Conservation (phyloP, 2,797 vertebrate species). For the Garrulus glandarius region DNA sequence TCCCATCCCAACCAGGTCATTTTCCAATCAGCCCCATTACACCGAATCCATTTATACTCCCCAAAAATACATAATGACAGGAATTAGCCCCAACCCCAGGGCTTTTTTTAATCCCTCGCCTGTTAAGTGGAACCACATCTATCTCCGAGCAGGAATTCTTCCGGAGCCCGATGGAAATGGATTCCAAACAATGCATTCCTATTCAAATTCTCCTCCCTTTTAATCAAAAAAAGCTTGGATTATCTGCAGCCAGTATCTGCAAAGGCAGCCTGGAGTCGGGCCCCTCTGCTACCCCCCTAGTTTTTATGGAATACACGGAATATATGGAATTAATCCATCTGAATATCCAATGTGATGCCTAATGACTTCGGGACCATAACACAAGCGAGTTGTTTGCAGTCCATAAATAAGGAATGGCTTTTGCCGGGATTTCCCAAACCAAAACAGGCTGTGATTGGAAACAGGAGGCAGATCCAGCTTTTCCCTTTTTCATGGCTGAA, state of each 20-base stretch:
- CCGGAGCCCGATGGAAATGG: conserved; percentile 65
- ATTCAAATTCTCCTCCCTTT: conserved; percentile 74
- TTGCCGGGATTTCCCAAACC: conserved; percentile 37
- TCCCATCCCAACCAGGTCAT: conserved; percentile 57
- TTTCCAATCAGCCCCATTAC: conserved; percentile 70
- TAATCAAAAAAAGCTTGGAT: conserved; percentile 78
- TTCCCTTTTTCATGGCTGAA: background rate
- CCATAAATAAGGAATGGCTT: background rate
- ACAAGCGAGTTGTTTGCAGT: conserved; percentile 38
- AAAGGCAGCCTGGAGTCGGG: conserved; percentile 61
- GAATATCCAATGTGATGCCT: background rate
- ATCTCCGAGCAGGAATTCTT: conserved; percentile 72
- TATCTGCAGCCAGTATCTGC: conserved; percentile 78
- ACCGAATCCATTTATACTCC: conserved; percentile 36
- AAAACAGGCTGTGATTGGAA: conserved; percentile 45
- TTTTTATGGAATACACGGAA: background rate
- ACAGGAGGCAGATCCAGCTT: conserved; percentile 5
- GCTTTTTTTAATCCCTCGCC: conserved; percentile 70
- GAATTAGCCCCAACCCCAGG: conserved; percentile 62
- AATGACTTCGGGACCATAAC: conserved; percentile 59
- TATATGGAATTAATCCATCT: conserved; percentile 51
- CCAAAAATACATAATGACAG: conserved; percentile 69
- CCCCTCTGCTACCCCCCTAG: conserved; percentile 17
- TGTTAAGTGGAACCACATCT: conserved; percentile 77
- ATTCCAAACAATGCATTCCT: conserved; percentile 81